Evolutionary conservation across 2,888 invertebrate species (phyloP), one percentile per base, ranked within the genome.

Genomic region (Lasioglossum pauxillum): DNA sequence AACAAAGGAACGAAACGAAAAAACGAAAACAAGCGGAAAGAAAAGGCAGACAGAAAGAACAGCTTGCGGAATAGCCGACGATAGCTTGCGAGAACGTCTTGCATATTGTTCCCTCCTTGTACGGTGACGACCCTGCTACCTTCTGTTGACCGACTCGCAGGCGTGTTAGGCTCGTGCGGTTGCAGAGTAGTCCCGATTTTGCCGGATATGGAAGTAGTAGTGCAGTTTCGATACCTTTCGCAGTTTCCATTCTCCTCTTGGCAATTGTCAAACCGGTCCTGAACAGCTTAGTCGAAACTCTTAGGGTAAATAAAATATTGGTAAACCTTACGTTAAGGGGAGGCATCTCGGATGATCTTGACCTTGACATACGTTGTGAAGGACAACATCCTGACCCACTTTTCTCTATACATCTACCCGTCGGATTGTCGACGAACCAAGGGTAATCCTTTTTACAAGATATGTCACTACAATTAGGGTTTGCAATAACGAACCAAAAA

Each of bases 31-130:
- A 19, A 67, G 35, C 19, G 67, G 19, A 71, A 38, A 71, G n/a
- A n/a, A 71, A 71, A 41, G 38, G 19, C 23, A 38, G 35, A 31
- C 46, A 53, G 72, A 67, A 64, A 89, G 78, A 49, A 76, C 69
- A 74, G 60, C 69, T 80, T 73, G 82, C 80, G 53, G 83, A 88
- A 85, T 82, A 83, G 89, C 73, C 80, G 84, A 82, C 81, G 82
- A 82, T 80, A 82, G 80, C 75, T 88, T 73, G 75, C 60, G 78
- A 78, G 72, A 67, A 82, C 71, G 74, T 83, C 76, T 78, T 77
- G 79, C 79, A 76, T 79, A 82, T 78, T 77, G 74, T 78, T 74
- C 60, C 46, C 76, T 35, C 19, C 49, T 57, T 75, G 69, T 77
- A 64, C 71, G 75, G 82, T 35, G 57, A 72, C 78, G 49, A 81